A percentile compares a stretch with the other conserved stretches of the same genome.
phyloP scores from a whole-genome alignment of 1,140 invertebrate genomes.

The Macrostomum lignano region DNA sequence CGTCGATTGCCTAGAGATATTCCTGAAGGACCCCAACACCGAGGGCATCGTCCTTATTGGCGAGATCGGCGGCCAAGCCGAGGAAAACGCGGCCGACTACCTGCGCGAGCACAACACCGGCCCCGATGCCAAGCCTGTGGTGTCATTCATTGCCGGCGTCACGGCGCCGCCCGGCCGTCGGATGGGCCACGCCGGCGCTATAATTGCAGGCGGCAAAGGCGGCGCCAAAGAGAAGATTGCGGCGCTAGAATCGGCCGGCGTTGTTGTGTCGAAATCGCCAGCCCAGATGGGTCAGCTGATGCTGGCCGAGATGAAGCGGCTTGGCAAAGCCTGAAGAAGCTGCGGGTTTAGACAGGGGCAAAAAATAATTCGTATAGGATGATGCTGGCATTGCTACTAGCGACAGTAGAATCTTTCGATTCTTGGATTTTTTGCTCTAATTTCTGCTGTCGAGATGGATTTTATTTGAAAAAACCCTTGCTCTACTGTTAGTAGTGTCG shows the following conservation, averaged over 20 bases:
- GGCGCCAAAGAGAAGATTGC: constrained; percentile 91
- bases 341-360: too few species aligned
- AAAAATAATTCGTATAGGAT: too few species aligned
- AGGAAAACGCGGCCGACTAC: constrained; percentile 83
- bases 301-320: too few species aligned
- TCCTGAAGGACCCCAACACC: constrained; percentile 64
- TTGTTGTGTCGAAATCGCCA: constrained; percentile 71
- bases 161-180: constrained; percentile 82
- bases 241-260: constrained; percentile 64
- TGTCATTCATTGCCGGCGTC: constrained; percentile 87
- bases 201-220: constrained; percentile 90
- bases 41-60: constrained; percentile 89
- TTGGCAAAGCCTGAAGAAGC: too few species aligned
- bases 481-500: too few species aligned
- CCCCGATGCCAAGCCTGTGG: constrained; percentile 75
- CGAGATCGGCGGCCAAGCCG: constrained; percentile 89
- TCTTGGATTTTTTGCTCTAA: too few species aligned
- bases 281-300: constrained; percentile 74
- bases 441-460: too few species aligned
- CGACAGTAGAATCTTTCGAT: too few species aligned
- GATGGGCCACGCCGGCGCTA: constrained; percentile 97
- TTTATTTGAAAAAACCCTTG: too few species aligned
- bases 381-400: too few species aligned
- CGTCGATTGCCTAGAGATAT: constrained; percentile 89
- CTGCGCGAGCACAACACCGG: constrained; percentile 64